Evolutionary conservation across 2,797 vertebrate genomes (phyloP).

Genomic region (Anomalospiza imberbis): DNA sequence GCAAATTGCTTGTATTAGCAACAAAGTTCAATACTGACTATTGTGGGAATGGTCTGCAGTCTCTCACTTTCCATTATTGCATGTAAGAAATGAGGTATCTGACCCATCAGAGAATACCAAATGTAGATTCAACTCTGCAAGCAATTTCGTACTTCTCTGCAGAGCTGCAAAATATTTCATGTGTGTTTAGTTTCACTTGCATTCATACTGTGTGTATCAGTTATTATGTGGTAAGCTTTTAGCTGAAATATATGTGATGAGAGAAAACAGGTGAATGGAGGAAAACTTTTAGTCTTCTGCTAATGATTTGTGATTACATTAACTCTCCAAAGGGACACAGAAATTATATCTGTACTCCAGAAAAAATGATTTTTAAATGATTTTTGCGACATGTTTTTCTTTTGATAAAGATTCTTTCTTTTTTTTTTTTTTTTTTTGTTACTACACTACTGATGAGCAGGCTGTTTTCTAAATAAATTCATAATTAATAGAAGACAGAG

Average conservation of each 20-base stretch:
- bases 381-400: neutral
- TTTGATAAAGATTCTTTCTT: neutral
- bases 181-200: neutral
- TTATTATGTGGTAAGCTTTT: neutral
- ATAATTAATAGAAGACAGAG: neutral
- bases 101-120: neutral
- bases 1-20: neutral
- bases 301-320: neutral
- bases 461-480: slow-evolving; percentile 48
- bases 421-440: neutral
- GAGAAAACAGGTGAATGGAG: neutral
- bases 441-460: slow-evolving; percentile 13
- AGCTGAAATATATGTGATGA: neutral
- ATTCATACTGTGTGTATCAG: neutral
- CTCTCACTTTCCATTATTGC: neutral
- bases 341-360: neutral
- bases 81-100: neutral
- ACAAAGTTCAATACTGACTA: neutral
- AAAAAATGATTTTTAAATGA: neutral
- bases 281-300: neutral
- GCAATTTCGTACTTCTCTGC: neutral
- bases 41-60: neutral
- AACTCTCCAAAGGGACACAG: neutral
- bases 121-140: neutral
- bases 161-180: neutral